Conservation (phyloP, 1,140 invertebrate species). For the Radopholus similis region DNA sequence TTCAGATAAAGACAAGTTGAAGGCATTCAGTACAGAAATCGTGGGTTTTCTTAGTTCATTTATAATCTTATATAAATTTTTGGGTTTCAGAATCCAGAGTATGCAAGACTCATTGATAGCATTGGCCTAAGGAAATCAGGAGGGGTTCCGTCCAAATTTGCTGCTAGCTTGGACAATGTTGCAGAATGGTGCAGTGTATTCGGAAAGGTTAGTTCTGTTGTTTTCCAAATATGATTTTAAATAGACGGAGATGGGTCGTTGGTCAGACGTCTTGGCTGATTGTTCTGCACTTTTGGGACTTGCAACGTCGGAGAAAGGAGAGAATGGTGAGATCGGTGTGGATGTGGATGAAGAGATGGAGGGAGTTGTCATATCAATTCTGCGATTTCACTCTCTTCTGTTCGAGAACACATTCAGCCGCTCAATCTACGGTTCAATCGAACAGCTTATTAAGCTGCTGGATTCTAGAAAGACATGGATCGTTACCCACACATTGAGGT, state of each 20-base stretch:
- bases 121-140: slow-evolving; percentile 15
- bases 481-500: slow-evolving; percentile 28
- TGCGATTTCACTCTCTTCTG: slow-evolving; percentile 33
- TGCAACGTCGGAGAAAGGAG: slow-evolving; percentile 17
- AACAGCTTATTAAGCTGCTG: slow-evolving; percentile 35
- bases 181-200: slow-evolving; percentile 41
- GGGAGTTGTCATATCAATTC: slow-evolving; percentile 21
- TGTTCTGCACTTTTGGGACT: slow-evolving; percentile 33
- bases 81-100: slow-evolving; percentile 32
- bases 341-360: slow-evolving; percentile 27
- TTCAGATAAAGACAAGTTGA: slow-evolving; percentile 30
- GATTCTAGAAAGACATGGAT: slow-evolving; percentile 35
- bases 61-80: not conserved
- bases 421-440: slow-evolving; percentile 39
- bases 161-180: slow-evolving; percentile 21
- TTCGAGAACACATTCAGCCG: slow-evolving; percentile 42
- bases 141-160: slow-evolving; percentile 18
- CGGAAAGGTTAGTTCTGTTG: slow-evolving; percentile 24
- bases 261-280: slow-evolving; percentile 36
- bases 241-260: slow-evolving; percentile 40
- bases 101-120: slow-evolving; percentile 26
- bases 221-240: slow-evolving; percentile 10
- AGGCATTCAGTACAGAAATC: slow-evolving; percentile 35
- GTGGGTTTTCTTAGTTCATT: slow-evolving; percentile 34
- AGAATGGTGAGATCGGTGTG: slow-evolving; percentile 20